These are phyloP conservation scores for Pseudonaja textilis DNA, from an alignment of 2,113 vertebrate species.

Conservation along the genomic window DNA sequence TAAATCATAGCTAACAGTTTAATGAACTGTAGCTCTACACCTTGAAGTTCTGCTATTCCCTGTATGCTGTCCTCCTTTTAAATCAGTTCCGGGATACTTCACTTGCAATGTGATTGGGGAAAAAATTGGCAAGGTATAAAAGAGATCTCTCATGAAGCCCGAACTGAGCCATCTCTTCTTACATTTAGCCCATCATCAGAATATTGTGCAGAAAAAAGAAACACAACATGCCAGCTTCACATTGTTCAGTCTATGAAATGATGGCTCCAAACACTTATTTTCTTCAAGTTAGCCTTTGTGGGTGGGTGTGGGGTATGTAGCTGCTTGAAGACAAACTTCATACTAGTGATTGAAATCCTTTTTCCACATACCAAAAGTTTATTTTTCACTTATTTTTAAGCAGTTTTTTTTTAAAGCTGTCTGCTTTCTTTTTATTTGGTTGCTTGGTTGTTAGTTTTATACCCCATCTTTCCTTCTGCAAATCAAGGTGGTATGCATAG, in stretches of 20 bases:
- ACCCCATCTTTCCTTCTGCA: neutral
- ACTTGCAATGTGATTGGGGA: neutral
- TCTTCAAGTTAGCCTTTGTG: neutral
- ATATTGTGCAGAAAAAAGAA: neutral
- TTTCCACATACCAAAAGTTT: neutral
- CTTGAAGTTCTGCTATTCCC: neutral
- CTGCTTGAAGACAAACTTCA: neutral
- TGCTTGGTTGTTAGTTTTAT: neutral
- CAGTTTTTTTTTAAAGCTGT: neutral
- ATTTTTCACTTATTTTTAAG: neutral
- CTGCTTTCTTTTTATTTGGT: neutral
- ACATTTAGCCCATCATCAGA: neutral
- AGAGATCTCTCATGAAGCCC: neutral
- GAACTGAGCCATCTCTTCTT: neutral
- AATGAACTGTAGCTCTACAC: slow-evolving; percentile 26
- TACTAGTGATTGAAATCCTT: neutral
- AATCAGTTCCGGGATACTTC: slow-evolving; percentile 15
- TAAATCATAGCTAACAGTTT: slow-evolving; percentile 34
- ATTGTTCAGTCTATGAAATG: neutral
- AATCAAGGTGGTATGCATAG: neutral
- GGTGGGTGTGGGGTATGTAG: neutral
- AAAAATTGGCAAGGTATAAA: neutral
- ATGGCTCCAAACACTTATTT: neutral
- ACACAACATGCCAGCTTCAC: neutral
- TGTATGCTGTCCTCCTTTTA: slow-evolving; percentile 10